Conservation (phyloP, 37 sponge, comb jelly and placozoan species). For the Sycon ciliatum region DNA sequence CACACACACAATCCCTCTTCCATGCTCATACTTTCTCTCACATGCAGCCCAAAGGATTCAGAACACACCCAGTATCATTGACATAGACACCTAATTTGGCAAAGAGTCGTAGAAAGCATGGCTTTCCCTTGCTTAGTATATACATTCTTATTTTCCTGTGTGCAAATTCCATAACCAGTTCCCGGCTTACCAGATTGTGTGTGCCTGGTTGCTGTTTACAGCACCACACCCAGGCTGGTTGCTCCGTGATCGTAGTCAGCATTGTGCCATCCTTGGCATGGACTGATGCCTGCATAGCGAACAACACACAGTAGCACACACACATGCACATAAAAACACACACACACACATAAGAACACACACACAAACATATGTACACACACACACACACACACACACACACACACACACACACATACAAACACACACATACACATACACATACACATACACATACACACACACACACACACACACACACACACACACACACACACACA, state of each 20-base stretch:
- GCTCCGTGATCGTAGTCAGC: not conserved
- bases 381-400: slow-evolving; percentile 5
- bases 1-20: too few species aligned
- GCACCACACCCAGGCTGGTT: slow-evolving; percentile 1
- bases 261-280: not conserved
- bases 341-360: not conserved
- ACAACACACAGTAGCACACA: not conserved
- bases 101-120: too few species aligned
- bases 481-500: slow-evolving; percentile 19
- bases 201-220: too few species aligned
- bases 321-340: not conserved
- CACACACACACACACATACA: slow-evolving; percentile 1
- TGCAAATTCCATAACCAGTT: too few species aligned
- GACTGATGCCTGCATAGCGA: not conserved
- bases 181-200: too few species aligned
- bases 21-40: too few species aligned
- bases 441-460: not conserved
- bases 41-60: too few species aligned
- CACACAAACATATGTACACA: not conserved
- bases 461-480: slow-evolving; percentile 11
- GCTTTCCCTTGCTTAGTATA: too few species aligned
- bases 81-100: too few species aligned
- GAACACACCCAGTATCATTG: too few species aligned
- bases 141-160: too few species aligned
- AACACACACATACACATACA: not conserved